A percentile compares a stretch with the other conserved stretches of the same genome.
These are phyloP conservation scores for Gobio occitaniae DNA, from an alignment of 2,797 vertebrate species.

Conservation along the genomic window DNA sequence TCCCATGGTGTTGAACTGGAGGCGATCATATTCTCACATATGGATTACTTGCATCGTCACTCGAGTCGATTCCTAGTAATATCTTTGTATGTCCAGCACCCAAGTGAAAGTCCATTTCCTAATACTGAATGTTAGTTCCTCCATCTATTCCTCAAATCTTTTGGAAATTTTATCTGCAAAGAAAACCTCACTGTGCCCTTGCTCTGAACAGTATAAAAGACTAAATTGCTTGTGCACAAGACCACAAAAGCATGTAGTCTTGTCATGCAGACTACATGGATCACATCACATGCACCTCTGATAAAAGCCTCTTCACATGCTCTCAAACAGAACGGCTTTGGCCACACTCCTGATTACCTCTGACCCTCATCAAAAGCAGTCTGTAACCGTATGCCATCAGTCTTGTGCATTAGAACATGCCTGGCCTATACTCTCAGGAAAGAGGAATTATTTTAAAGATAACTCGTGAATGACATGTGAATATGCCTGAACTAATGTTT, in stretches of 20 bases:
- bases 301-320: background rate
- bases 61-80: background rate
- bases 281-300: background rate
- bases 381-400: background rate
- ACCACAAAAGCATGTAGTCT: background rate
- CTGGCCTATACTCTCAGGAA: background rate
- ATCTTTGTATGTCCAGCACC: background rate
- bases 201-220: background rate
- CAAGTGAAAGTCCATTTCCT: background rate
- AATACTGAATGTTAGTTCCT: background rate
- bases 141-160: background rate
- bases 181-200: background rate
- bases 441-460: background rate
- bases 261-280: background rate
- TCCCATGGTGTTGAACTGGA: background rate
- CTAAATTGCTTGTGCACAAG: background rate
- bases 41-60: background rate
- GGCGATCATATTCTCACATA: background rate
- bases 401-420: background rate
- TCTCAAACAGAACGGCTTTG: constrained; percentile 6
- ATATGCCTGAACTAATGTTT: background rate
- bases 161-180: background rate
- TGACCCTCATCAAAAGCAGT: background rate
- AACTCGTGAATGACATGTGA: background rate
- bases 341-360: background rate